Conservation (phyloP, 1,140 invertebrate genomes). For the Drosophila fuyamai region DNA sequence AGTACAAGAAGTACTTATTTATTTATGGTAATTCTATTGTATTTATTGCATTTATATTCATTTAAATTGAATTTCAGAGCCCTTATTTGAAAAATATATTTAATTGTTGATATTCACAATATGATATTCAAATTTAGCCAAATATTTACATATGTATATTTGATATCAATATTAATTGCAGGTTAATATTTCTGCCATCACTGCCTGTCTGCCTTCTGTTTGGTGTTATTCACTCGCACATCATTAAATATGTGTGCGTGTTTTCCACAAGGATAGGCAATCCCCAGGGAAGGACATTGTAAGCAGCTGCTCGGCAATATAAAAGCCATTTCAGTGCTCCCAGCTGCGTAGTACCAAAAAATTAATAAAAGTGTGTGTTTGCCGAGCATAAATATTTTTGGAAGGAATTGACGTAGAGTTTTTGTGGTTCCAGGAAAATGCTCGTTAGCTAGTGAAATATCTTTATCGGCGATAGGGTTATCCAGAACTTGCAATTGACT, state of each 20-base stretch:
- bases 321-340: slow-evolving; percentile 26
- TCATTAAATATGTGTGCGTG: slow-evolving; percentile 33
- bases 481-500: background rate
- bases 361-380: slow-evolving; percentile 17
- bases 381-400: slow-evolving; percentile 9
- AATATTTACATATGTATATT: no score
- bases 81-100: no score
- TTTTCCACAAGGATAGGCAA: slow-evolving; percentile 15
- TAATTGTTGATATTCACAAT: no score
- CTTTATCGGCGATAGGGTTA: background rate
- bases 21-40: no score
- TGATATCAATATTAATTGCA: no score
- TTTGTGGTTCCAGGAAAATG: slow-evolving; percentile 1
- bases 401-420: slow-evolving; percentile 18
- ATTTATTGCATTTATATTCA: no score
- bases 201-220: slow-evolving; percentile 6
- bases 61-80: no score
- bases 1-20: no score
- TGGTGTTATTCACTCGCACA: slow-evolving; percentile 20
- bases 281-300: slow-evolving; percentile 35
- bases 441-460: background rate
- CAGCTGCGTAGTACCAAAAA: slow-evolving; percentile 18
- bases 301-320: slow-evolving; percentile 28
- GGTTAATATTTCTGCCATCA: background rate
- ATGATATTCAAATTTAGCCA: no score